Evolutionary conservation across 2,113 vertebrate species (phyloP).

Genomic region (Holacanthus passer): DNA sequence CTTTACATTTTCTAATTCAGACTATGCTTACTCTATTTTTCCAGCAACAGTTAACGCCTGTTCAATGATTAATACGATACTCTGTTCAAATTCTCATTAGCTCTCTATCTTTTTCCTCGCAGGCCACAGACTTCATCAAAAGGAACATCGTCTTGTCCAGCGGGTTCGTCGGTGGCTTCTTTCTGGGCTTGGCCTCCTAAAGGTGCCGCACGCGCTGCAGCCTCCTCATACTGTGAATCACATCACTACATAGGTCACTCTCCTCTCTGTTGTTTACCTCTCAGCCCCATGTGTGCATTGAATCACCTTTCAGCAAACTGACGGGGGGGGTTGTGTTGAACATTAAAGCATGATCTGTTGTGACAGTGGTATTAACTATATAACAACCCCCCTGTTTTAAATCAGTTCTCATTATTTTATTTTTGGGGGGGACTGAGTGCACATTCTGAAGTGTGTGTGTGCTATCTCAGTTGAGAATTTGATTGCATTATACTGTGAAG

Average conservation of each 20-base stretch:
- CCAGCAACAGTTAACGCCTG: neutral
- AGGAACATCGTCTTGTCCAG: conserved; percentile 97
- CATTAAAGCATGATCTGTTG: conserved; percentile 56
- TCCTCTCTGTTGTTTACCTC: conserved; percentile 46
- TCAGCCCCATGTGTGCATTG: neutral
- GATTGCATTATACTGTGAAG: conserved; percentile 40
- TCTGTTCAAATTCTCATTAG: neutral
- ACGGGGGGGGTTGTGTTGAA: conserved; percentile 15
- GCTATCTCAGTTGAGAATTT: neutral
- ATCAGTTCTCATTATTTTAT: neutral
- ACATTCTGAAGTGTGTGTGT: conserved; percentile 3
- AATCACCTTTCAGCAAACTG: conserved; percentile 6
- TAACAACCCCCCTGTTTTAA: neutral
- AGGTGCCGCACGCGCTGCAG: neutral
- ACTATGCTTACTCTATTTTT: neutral
- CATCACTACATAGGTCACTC: conserved; percentile 34
- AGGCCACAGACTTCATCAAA: conserved; percentile 98
- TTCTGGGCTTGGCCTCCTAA: conserved; percentile 95
- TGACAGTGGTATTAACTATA: conserved; percentile 35
- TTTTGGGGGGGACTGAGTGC: neutral
- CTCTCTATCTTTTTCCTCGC: neutral
- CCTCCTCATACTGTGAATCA: conserved; percentile 53
- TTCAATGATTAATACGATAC: neutral
- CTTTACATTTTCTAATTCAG: neutral
- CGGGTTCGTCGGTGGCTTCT: conserved; percentile 97